These are phyloP conservation scores for Plemyria rubiginata DNA, from an alignment of 2,888 invertebrate species.

Conservation along the genomic window DNA sequence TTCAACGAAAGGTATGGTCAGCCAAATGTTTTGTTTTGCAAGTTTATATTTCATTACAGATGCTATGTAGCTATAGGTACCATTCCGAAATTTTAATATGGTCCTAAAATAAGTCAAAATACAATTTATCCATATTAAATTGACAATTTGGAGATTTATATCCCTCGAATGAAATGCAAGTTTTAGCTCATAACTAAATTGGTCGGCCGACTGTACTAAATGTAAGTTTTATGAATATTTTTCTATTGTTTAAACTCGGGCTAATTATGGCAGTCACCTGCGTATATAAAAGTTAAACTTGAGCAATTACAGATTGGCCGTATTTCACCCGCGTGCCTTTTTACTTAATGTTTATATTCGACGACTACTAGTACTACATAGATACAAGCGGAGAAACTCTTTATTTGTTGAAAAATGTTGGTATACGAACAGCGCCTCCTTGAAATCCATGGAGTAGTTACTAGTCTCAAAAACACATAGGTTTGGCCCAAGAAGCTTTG, in stretches of 20 bases:
- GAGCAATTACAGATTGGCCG: neutral
- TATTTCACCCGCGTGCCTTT: too few relatives aligned
- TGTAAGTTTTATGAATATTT: neutral
- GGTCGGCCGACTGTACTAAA: neutral
- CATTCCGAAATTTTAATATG: neutral
- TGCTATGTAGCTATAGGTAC: neutral
- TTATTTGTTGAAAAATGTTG: too few relatives aligned
- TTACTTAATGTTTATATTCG: too few relatives aligned
- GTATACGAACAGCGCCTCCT: too few relatives aligned
- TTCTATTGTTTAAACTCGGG: neutral
- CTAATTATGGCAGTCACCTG: neutral
- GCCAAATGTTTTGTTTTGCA: neutral
- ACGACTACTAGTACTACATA: too few relatives aligned
- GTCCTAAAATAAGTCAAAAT: neutral
- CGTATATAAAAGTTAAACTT: too few relatives aligned
- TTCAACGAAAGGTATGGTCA: neutral
- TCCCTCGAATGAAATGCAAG: neutral
- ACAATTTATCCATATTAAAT: neutral
- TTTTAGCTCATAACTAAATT: neutral
- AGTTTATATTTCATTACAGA: neutral
- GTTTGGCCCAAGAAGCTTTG: too few relatives aligned
- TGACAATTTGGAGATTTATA: neutral
- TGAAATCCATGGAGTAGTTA: too few relatives aligned
- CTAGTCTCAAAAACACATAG: too few relatives aligned
- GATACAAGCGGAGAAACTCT: too few relatives aligned